Evolutionary conservation across 1,140 invertebrate genomes (phyloP), one percentile per base, ranked within the genome.

Genomic region (Hyles euphorbiae): DNA sequence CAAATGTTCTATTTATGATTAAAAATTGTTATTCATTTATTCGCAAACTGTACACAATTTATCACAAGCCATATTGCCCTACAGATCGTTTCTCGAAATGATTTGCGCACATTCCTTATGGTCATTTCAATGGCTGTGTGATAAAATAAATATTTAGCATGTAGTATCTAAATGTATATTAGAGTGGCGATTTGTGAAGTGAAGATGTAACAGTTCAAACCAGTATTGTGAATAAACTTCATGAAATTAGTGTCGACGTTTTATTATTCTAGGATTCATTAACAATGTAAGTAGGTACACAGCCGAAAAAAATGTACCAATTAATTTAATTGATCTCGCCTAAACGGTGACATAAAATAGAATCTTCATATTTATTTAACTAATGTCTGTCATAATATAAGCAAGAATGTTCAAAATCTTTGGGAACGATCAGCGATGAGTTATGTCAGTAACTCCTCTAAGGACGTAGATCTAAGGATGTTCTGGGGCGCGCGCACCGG

Each of bases 221-320:
- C 70, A 76, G 68, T 73, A 76, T 73, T 76, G 73, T 73, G 66
- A 76, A 73, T 76, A 75, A 75, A 75, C 34, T 67, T 57, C 60
- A 60, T 69, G 54, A 63, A 62, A 61, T 58, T 55, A 53, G 43
- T 58, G n/a, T 11, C 36, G 34, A 33, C 34, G 32, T 50, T 43
- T 43, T 56, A 34, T 56, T 40, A 40, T 40, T 40, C 8, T 40
- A 40, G 36, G 22, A 22, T 22, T 22, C 22, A 22, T 22, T 22
- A 22, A 22, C 2, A 22, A 22, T 22, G 22, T 22, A 22, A 22
- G 22, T 22, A 22, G 22, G 22, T 22, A 22, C 22, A 22, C 22
- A 22, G 2, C 22, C 22, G 1, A 22, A 22, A 22, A 22, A 22
- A 22, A 22, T 2, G 22, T 22, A 2, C 22, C 2, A 22, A 22